Evolutionary conservation across 1,140 invertebrate genomes (phyloP).

Genomic region (Camponotus floridanus): DNA sequence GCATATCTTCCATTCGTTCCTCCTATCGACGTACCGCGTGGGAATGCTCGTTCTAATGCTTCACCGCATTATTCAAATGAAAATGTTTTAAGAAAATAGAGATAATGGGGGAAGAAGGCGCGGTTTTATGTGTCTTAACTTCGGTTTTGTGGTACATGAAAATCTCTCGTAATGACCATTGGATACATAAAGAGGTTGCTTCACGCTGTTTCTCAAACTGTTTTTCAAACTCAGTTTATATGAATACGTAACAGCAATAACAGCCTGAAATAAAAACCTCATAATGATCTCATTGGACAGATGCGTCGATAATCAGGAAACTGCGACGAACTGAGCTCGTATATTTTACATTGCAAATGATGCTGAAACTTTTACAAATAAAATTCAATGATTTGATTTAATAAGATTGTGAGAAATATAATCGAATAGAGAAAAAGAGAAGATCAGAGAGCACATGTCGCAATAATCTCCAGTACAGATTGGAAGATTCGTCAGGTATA

Average conservation of each 20-base stretch:
- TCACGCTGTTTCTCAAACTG: background rate
- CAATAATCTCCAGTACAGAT: background rate
- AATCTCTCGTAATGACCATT: background rate
- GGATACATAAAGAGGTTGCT: background rate
- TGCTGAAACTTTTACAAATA: background rate
- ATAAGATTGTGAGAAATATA: background rate
- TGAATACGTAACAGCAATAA: background rate
- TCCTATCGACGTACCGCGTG: background rate
- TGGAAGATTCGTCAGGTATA: background rate
- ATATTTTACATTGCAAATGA: background rate
- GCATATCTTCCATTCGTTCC: background rate
- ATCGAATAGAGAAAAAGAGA: background rate
- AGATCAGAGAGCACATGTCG: background rate
- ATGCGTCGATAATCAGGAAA: background rate
- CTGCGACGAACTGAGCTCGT: background rate
- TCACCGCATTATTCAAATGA: background rate
- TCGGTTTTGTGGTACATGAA: slow-evolving; percentile 15
- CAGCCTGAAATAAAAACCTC: slow-evolving; percentile 16
- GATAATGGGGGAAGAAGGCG: background rate
- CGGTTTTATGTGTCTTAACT: background rate
- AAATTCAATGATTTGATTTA: background rate
- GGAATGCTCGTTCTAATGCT: background rate
- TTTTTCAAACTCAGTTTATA: background rate
- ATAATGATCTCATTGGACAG: background rate
- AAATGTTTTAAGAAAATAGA: slow-evolving; percentile 20